Conservation (phyloP, 2,888 invertebrate genomes). For the Drymonia ruficornis region DNA sequence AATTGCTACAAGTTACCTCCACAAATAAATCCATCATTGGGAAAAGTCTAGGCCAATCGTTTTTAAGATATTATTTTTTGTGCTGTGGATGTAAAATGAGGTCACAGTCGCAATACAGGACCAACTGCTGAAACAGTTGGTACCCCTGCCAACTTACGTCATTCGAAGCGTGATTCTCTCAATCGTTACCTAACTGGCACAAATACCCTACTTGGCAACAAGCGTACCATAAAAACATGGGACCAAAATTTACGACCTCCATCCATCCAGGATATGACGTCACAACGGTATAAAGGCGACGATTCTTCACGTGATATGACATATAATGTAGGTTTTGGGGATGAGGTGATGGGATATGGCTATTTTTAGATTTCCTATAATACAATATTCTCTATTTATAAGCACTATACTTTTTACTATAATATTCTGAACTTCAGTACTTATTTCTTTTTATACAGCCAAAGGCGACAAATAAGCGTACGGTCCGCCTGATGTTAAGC, state of each 20-base stretch:
- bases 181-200: slow-evolving; percentile 2
- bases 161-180: background rate
- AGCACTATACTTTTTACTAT: no score
- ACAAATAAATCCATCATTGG: no score
- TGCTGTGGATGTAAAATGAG: background rate
- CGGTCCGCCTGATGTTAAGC: no score
- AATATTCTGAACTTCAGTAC: no score
- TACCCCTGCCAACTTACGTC: background rate
- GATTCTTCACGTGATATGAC: slow-evolving; percentile 3
- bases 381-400: no score
- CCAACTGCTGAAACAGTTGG: background rate
- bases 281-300: slow-evolving; percentile 16
- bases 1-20: no score
- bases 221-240: slow-evolving; percentile 15
- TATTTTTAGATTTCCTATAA: background rate
- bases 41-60: no score
- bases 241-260: slow-evolving; percentile 24
- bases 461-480: no score
- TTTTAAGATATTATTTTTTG: no score
- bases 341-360: background rate
- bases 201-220: slow-evolving; percentile 14
- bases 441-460: no score
- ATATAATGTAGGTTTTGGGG: background rate
- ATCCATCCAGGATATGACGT: slow-evolving; percentile 25
- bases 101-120: background rate